Conservation (phyloP, 1,140 invertebrate genomes). For the Drosophila elegans region DNA sequence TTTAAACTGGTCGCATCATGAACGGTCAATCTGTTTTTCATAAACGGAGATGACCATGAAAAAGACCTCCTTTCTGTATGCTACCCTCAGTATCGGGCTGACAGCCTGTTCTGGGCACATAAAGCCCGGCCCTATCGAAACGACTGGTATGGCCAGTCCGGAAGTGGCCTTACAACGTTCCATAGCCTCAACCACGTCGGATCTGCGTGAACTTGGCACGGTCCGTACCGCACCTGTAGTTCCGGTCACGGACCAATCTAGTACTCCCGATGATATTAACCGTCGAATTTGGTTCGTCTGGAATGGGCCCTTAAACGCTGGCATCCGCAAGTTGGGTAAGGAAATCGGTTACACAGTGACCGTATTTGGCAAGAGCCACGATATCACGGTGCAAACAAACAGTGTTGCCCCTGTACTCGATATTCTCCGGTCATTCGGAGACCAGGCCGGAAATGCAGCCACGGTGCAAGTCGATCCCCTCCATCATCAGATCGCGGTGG, state of each 20-base stretch:
- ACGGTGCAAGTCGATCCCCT: neutral
- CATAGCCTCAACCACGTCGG: neutral
- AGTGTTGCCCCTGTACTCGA: neutral
- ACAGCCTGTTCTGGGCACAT: neutral
- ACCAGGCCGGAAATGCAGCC: neutral
- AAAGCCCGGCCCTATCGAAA: neutral
- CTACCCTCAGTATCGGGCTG: neutral
- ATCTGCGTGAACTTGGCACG: neutral
- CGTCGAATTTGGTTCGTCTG: neutral
- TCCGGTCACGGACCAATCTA: neutral
- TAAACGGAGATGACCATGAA: constrained; percentile 1
- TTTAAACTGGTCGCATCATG: constrained; percentile 1
- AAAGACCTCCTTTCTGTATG: constrained; percentile 1
- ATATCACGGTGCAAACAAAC: neutral
- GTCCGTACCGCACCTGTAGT: neutral
- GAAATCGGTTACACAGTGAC: neutral
- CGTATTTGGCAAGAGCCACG: neutral
- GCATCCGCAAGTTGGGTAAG: neutral
- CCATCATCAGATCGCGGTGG: constrained; percentile 1
- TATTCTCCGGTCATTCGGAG: constrained; percentile 1
- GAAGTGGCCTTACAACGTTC: constrained; percentile 1
- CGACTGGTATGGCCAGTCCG: constrained; percentile 1
- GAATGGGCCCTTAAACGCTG: neutral
- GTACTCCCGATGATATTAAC: neutral
- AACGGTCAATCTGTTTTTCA: neutral